Base-by-base conservation (phyloP, 2,113 vertebrate genomes). In the Paratilapia polleni region DNA sequence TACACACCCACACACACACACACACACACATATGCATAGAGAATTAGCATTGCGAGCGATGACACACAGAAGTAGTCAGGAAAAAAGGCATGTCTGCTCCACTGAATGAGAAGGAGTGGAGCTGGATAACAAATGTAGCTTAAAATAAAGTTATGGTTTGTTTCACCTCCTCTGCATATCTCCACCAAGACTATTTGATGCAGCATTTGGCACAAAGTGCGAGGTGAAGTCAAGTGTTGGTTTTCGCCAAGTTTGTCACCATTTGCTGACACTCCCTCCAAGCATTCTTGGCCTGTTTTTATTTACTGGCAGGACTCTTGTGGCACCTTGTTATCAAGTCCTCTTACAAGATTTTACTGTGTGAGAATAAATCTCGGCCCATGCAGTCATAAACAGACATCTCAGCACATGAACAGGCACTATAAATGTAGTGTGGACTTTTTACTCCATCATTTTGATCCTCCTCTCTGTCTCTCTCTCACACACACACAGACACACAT, bases 301-400 rank as follows among this genome's bases (percentile, higher is more conserved):
- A 22, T 80, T 83, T 80, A 84, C 80, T 61, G 77, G 19, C 78
- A 49, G 61, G 77, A 36, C 77, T 87, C 59, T 79, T 38, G 6
- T 79, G 60, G 31, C 84, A 86, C 62, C 89, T 91, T 86, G 77
- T 92, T 89, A 84, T 82, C 87, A 34, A 63, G 59, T 74, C 41
- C 63, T 57, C 62, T 78, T 57, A 38, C 22, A 24, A 34, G 64
- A 56, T 75, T 43, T 86, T 34, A 89, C 81, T 61, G 49, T 56
- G 64, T 5, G 17, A 14, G 56, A 36, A 34, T 87, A 4, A 76
- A 87, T 78, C 66, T 47, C 14, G 6, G 22, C 75, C 19, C 82
- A 81, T 78, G 49, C 9, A 26, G 66, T 80, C 43, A 17, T 90
- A 83, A 85, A 7, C 49, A 87, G 62, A 62, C 81, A 24, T 82